Base-by-base conservation (phyloP, 2,797 vertebrate genomes). In the Triplophysa bombifrons region DNA sequence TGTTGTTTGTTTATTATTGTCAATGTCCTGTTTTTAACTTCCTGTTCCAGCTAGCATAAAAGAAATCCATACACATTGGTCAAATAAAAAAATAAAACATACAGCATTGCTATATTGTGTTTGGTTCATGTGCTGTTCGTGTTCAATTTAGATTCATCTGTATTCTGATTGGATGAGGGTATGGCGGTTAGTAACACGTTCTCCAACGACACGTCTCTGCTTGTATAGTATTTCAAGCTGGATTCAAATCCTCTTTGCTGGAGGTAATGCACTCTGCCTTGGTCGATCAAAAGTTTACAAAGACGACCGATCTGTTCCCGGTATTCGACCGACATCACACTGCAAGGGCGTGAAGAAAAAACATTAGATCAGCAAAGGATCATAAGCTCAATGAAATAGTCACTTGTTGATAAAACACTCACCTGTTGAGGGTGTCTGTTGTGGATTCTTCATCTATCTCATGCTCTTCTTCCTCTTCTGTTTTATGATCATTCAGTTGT, bases 111-210 rank as follows among this genome's bases (percentile, higher is more conserved):
- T n/a, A 3, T 64, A 30, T 17, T 38, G 16, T 41, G 63, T 65
- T n/a, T 17, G 30, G 46, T 34, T 72, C 30, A 20, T 41, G 27
- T 38, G 27, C 44, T 46, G 46, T 14, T 51, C 56, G 68, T 65
- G 14, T 25, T 5, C 17, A 2, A 25, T 66, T 66, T n/a, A 56
- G 50, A 72, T 58, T 30, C 4, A 10, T 16, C 63, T 75, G 46
- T 38, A 10, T 68, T 82, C 44, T 78, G 85, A 78, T 27, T 73
- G 64, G 48, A 50, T 66, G 34, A 71, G 60, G 96, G 95, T 34
- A 96, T 76, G 13, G 96, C 96, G 19, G 94, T 97, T 77, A 99
- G 88, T 12, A 99, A 87, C 12, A 99, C 92, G 30, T 99, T 99
- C 91, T 99, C 97, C 90, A 97, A 91, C 8, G 97, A 98, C 78